phyloP scores from a whole-genome alignment of 1,140 invertebrate species.

The Drosophila subpulchrella region DNA sequence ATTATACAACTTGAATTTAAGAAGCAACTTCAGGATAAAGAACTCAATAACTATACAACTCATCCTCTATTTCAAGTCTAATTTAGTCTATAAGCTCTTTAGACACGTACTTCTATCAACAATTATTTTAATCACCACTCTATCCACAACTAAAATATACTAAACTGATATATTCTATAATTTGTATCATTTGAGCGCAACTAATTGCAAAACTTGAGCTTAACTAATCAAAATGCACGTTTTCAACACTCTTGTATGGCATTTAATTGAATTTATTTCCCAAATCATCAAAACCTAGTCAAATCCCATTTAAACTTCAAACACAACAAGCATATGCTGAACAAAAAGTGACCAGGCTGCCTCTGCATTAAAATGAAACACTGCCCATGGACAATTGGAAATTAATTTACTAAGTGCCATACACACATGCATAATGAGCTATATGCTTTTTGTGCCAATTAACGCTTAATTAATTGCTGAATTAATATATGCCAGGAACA shows the following conservation, averaged over 20 bases:
- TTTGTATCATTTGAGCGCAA: background rate
- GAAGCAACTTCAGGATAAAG: background rate
- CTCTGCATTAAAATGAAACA: slow-evolving; percentile 19
- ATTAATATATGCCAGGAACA: slow-evolving; percentile 55
- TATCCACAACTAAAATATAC: background rate
- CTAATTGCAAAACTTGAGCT: background rate
- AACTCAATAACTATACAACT: background rate
- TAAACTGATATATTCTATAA: background rate
- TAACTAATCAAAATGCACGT: background rate
- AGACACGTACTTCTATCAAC: background rate
- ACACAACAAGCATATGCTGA: background rate
- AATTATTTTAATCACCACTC: background rate
- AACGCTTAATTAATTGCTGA: slow-evolving; percentile 77
- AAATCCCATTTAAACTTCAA: background rate
- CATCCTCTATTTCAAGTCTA: background rate
- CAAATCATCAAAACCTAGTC: slow-evolving; percentile 1
- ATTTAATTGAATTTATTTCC: background rate
- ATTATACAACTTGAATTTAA: background rate
- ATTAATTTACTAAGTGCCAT: slow-evolving; percentile 56
- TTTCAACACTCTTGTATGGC: background rate
- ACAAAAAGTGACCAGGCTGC: slow-evolving; percentile 1
- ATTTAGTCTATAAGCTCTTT: background rate
- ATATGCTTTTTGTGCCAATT: slow-evolving; percentile 69
- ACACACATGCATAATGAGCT: slow-evolving; percentile 70
- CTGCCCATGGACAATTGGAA: slow-evolving; percentile 43